Base-by-base conservation (phyloP, 2,113 vertebrate genomes). In the Xiphophorus hellerii region DNA sequence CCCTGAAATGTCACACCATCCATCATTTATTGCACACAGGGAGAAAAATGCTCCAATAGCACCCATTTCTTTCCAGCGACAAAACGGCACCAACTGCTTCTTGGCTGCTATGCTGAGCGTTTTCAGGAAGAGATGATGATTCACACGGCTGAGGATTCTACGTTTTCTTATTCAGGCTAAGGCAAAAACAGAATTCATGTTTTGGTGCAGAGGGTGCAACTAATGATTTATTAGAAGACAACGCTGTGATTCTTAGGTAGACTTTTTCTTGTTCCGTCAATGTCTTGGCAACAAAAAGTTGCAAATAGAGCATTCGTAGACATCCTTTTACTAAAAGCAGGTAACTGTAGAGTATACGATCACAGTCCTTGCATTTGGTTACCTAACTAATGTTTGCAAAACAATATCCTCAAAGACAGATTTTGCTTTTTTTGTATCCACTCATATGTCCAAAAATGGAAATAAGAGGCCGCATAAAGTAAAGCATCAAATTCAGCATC, bases 1-100 rank as follows among this genome's bases (percentile, higher is more conserved):
- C 73, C 73, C 9, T 3, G 11, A 91, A 92, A 91, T 91, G 88
- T 90, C 90, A 92, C 12, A 25, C 66, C 78, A 89, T 92, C 89
- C 81, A 92, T 93, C 92, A 91, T 85, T 66, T 76, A 71, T 86
- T 85, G 85, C 81, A 76, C 73, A 77, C 2, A 27, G 48, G 74
- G 68, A 69, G 72, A 76, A 76, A 62, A 69, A 35, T 2, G 48
- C 61, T 87, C 66, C 62, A 69, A 76, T 13, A 74, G 31, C 27
- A 33, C 15, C 4, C 17, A 30, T 80, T 48, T 60, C 17, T 48
- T 67, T 42, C 28, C 71, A 74, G 70, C 48, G 28, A 73, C 66
- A 28, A 22, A 71, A 2, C 74, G 42, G 71, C 73, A 71, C 63
- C 69, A 33, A 66, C 27, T 0, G 17, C 20, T 44, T 73, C 15